A percentile compares a stretch with the other conserved stretches of the same genome.
phyloP scores from a whole-genome alignment of 1,140 invertebrate species.

The Drosophila pseudoananassae region DNA sequence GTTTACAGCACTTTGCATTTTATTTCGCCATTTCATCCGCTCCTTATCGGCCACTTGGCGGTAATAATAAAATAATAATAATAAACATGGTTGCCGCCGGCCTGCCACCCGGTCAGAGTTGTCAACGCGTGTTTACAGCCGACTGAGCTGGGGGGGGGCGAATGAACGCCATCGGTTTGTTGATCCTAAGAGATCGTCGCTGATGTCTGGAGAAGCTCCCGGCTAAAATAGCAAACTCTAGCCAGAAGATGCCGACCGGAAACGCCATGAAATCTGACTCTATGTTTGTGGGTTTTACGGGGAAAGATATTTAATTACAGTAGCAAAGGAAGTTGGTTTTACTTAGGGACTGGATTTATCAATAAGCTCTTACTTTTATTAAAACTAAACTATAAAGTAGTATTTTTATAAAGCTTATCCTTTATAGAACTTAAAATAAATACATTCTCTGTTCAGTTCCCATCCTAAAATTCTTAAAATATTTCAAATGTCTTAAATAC shows the following conservation, averaged over 20 bases:
- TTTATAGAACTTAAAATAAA: no score
- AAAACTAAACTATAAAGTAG: no score
- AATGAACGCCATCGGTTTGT: slow-evolving; percentile 60
- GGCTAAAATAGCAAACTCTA: slow-evolving; percentile 30
- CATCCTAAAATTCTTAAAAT: no score
- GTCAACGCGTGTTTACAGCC: slow-evolving; percentile 51
- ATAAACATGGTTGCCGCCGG: slow-evolving; percentile 42
- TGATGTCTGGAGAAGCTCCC: background rate
- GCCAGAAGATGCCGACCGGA: slow-evolving; percentile 8
- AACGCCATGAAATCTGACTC: slow-evolving; percentile 14
- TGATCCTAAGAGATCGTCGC: slow-evolving; percentile 42
- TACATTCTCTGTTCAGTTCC: no score
- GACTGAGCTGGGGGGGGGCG: slow-evolving; percentile 12
- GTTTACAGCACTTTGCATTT: slow-evolving; percentile 26
- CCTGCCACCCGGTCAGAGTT: slow-evolving; percentile 32
- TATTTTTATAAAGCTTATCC: no score
- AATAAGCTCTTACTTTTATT: no score
- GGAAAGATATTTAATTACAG: background rate
- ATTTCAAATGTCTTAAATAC: no score
- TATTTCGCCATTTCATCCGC: slow-evolving; percentile 27
- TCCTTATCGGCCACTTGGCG: slow-evolving; percentile 61
- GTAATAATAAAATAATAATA: slow-evolving; percentile 45
- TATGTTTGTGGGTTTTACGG: slow-evolving; percentile 5
- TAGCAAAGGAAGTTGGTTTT: background rate
- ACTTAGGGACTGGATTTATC: background rate